These are phyloP conservation scores for Caenorhabditis auriculariae DNA, from an alignment of 2,888 invertebrate genomes.

Conservation along the genomic window DNA sequence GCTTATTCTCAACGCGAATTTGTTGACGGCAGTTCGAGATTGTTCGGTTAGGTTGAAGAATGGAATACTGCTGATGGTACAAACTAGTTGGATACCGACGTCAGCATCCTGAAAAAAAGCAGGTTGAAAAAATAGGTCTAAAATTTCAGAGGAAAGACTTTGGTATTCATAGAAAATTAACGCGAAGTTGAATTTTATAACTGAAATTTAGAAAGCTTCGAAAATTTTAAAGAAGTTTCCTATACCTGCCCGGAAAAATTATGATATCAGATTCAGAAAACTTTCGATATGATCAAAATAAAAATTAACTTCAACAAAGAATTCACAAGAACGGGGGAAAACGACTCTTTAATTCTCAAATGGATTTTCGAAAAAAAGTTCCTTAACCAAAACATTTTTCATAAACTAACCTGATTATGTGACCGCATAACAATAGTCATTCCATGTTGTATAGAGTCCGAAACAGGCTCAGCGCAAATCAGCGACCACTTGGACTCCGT, in stretches of 20 bases:
- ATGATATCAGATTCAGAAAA: background rate
- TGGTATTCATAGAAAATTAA: too few species aligned
- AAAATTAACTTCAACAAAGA: too few species aligned
- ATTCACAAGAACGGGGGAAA: too few species aligned
- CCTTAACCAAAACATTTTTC: background rate
- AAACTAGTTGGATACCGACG: constrained; percentile 86
- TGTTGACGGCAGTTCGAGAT: constrained; percentile 35
- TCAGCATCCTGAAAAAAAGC: constrained; percentile 70
- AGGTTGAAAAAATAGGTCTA: too few species aligned
- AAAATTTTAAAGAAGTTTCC: too few species aligned
- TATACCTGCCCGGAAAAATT: too few species aligned
- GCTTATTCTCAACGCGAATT: constrained; percentile 43
- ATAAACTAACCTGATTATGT: constrained; percentile 37
- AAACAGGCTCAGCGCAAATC: constrained; percentile 68
- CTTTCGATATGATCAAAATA: background rate
- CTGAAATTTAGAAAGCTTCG: too few species aligned
- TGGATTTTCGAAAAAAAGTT: background rate
- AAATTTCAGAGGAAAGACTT: too few species aligned
- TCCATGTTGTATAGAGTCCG: constrained; percentile 80
- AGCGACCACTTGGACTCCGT: constrained; percentile 80
- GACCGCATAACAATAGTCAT: constrained; percentile 83
- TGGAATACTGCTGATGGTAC: constrained; percentile 82
- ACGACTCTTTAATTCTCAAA: too few species aligned
- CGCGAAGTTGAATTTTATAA: too few species aligned
- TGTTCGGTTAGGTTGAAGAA: constrained; percentile 93